Conservation (phyloP, 2,797 vertebrate species). For the Podarcis siculus region DNA sequence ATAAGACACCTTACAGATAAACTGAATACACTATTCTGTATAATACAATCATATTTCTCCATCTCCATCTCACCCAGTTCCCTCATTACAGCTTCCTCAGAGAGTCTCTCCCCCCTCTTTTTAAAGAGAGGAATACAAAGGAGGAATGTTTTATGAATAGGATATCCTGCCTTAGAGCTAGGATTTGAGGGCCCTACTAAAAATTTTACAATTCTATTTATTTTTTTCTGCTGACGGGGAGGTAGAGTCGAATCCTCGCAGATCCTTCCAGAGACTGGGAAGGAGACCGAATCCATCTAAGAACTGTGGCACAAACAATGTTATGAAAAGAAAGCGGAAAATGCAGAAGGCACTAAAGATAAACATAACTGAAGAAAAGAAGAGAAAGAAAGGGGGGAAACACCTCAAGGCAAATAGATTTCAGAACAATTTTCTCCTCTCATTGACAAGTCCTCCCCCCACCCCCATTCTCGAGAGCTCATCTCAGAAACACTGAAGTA, state of each 20-base stretch:
- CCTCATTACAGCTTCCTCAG: neutral
- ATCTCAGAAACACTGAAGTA: neutral
- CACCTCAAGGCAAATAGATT: neutral
- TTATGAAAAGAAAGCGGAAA: neutral
- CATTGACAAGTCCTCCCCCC: neutral
- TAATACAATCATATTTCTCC: neutral
- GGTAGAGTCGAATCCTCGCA: neutral
- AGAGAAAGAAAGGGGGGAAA: neutral
- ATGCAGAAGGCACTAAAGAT: neutral
- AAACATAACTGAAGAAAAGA: neutral
- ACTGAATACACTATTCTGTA: neutral
- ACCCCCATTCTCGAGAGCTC: neutral
- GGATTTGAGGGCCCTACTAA: neutral
- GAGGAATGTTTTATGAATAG: neutral
- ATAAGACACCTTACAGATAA: neutral
- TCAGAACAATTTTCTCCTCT: slow-evolving; percentile 26
- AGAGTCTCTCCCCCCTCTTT: neutral
- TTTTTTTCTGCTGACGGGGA: neutral
- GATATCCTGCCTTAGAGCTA: neutral
- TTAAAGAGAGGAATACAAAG: neutral
- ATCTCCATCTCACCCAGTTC: neutral
- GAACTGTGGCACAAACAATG: neutral
- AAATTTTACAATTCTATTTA: neutral
- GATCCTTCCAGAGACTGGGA: neutral
- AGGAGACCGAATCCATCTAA: neutral